Evolutionary conservation across 2,113 vertebrate genomes (phyloP).

Genomic region (Malurus alboscapulatus): DNA sequence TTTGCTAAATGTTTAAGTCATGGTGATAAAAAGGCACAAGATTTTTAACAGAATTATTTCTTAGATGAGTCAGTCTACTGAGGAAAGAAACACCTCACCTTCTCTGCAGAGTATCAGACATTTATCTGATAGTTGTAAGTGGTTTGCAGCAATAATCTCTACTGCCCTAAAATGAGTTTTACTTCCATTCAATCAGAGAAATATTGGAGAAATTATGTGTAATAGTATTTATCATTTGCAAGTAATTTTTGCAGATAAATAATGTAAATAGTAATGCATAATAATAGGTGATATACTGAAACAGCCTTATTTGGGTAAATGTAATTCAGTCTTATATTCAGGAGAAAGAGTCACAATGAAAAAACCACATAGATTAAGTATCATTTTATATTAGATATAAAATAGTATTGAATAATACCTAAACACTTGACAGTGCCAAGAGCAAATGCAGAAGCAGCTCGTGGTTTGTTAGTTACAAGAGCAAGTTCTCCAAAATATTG

Average conservation of each 20-base stretch:
- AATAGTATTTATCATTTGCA: not conserved
- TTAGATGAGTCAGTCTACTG: not conserved
- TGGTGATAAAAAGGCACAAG: not conserved
- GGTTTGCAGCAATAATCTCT: not conserved
- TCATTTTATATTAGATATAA: not conserved
- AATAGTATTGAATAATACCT: slow-evolving; percentile 75
- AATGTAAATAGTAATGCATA: not conserved
- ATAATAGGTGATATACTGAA: not conserved
- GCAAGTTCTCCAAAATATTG: slow-evolving; percentile 98
- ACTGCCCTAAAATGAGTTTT: not conserved
- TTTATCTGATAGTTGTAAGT: not conserved
- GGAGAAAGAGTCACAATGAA: not conserved
- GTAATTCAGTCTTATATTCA: not conserved
- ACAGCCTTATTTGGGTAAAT: not conserved
- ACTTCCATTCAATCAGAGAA: not conserved
- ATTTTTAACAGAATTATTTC: not conserved
- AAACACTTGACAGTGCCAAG: slow-evolving; percentile 95
- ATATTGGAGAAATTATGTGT: not conserved
- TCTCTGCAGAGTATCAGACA: not conserved
- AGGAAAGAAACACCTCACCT: not conserved
- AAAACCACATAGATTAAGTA: not conserved
- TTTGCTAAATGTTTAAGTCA: not conserved
- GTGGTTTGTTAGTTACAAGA: slow-evolving; percentile 95
- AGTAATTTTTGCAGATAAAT: not conserved
- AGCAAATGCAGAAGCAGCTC: slow-evolving; percentile 96